Percentiles rank a stretch among this genome's conserved stretches.
Conservation (phyloP, 1,140 invertebrate species). For the Leptinotarsa lineolata region DNA sequence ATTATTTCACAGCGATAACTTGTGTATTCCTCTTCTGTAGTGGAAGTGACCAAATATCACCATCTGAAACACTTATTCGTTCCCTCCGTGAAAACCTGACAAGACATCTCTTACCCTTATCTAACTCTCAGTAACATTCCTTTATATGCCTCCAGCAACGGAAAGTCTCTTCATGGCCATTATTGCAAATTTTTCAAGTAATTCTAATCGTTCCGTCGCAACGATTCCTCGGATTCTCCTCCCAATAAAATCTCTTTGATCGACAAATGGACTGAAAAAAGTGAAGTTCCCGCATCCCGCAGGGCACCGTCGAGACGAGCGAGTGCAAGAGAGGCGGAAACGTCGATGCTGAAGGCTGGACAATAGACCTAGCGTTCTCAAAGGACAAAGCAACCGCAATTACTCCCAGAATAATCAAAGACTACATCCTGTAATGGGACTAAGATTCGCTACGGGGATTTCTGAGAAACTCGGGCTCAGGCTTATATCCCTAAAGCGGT, state of each 20-base stretch:
- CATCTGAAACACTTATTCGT: too few relatives aligned
- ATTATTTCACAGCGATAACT: too few relatives aligned
- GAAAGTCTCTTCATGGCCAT: not conserved
- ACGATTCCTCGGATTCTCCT: not conserved
- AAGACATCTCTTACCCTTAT: too few relatives aligned
- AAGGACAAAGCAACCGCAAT: conserved; percentile 46
- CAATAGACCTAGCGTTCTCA: conserved; percentile 41
- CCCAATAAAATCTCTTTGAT: conserved; percentile 28
- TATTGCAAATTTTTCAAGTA: conserved; percentile 1
- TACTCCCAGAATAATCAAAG: conserved; percentile 49
- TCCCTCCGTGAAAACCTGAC: too few relatives aligned
- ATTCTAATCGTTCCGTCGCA: not conserved
- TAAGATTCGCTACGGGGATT: conserved; percentile 34
- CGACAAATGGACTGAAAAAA: conserved; percentile 44
- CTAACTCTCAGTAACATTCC: not conserved
- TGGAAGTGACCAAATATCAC: too few relatives aligned
- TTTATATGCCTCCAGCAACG: not conserved
- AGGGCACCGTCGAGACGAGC: not conserved
- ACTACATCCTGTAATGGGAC: conserved; percentile 48
- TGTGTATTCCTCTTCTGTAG: too few relatives aligned
- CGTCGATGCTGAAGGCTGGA: conserved; percentile 35
- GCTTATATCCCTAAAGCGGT: conserved; percentile 20
- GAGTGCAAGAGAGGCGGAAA: conserved; percentile 23
- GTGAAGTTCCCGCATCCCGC: conserved; percentile 20
- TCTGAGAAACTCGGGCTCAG: conserved; percentile 9